Conservation (phyloP, 2,113 vertebrate genomes). For the Hydrochoerus hydrochaeris region DNA sequence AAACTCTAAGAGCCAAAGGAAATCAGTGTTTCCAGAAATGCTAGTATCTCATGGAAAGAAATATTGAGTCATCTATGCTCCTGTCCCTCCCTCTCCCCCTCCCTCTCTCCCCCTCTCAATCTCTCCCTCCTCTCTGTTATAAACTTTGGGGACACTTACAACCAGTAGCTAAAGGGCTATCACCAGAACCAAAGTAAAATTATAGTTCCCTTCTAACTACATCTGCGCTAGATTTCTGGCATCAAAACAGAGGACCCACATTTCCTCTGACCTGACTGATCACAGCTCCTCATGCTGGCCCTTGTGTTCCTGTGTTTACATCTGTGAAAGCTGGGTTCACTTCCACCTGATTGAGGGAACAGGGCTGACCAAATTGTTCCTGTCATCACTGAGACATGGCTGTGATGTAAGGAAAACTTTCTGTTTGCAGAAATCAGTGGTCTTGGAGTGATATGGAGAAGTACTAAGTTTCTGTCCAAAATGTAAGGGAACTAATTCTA, state of each 20-base stretch:
- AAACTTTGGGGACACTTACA: background rate
- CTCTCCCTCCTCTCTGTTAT: background rate
- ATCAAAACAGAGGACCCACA: background rate
- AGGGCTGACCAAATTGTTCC: background rate
- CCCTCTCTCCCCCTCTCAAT: background rate
- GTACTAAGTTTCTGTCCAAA: background rate
- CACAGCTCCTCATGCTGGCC: background rate
- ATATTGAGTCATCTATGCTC: background rate
- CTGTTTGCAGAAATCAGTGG: background rate
- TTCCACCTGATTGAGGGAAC: background rate
- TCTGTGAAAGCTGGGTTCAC: background rate
- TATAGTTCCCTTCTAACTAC: background rate
- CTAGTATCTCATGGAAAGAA: background rate
- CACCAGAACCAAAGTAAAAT: slow-evolving; percentile 12
- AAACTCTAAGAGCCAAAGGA: background rate
- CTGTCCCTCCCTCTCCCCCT: background rate
- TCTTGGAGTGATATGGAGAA: background rate
- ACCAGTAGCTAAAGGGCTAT: background rate
- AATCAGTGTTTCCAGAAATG: background rate
- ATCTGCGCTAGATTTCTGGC: background rate
- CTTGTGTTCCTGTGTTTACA: background rate
- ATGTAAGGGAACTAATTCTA: background rate
- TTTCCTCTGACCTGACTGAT: background rate
- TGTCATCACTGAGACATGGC: background rate
- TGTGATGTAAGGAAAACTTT: background rate